Percentiles rank a stretch among this genome's conserved stretches.
Conservation (phyloP, 2,113 vertebrate species). For the Corapipo altera region DNA sequence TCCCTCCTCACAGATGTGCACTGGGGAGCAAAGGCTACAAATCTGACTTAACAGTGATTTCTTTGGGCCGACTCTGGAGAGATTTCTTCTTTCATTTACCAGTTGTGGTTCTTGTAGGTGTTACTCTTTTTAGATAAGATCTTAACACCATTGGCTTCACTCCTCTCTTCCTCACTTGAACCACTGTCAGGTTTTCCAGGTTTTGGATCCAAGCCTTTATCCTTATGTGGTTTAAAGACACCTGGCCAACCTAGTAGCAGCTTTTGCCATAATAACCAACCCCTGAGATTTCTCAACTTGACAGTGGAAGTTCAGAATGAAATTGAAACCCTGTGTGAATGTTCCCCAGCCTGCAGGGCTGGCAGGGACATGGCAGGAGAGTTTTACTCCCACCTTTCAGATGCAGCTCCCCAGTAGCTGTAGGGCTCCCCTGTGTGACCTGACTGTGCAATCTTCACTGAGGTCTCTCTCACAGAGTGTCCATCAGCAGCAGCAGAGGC, state of each 20-base stretch:
- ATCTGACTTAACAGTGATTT: neutral
- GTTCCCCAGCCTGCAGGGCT: neutral
- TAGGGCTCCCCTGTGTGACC: neutral
- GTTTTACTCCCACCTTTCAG: neutral
- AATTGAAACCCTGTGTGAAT: neutral
- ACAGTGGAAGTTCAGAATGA: neutral
- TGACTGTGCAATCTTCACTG: neutral
- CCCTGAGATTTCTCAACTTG: neutral
- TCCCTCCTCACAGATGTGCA: neutral
- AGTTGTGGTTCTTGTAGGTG: neutral
- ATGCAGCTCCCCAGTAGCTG: neutral
- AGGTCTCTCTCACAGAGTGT: conserved; percentile 74
- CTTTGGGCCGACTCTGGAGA: neutral
- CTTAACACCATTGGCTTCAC: neutral
- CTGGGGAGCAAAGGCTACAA: neutral
- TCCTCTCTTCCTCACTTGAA: neutral
- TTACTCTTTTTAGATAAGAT: neutral
- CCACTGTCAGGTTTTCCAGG: neutral
- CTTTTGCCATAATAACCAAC: neutral
- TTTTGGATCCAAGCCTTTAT: neutral
- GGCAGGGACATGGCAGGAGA: neutral
- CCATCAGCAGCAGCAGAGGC: conserved; percentile 91
- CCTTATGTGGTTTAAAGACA: neutral
- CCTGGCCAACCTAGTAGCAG: neutral
- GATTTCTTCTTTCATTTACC: neutral